phyloP scores from a whole-genome alignment of 1,140 invertebrate genomes.

The Philopotamus ludificatus region DNA sequence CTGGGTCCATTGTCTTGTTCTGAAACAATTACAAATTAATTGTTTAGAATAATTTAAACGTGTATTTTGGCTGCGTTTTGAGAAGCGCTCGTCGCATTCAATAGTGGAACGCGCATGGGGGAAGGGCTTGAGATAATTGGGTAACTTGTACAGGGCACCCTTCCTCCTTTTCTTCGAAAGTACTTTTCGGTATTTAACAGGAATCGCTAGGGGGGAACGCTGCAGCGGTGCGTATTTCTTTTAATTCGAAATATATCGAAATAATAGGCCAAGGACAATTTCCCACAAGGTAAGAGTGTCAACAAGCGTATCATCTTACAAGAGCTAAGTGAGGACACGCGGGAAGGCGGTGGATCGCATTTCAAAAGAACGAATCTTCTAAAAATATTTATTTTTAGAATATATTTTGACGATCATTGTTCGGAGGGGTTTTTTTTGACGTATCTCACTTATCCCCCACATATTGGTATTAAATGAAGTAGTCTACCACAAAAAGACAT shows the following conservation, averaged over 20 bases:
- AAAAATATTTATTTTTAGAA: neutral
- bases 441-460: neutral
- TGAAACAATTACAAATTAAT: no score
- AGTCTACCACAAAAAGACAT: neutral
- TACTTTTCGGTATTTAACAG: conserved; percentile 20
- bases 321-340: neutral
- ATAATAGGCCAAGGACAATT: no score
- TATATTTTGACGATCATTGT: no score
- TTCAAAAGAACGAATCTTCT: neutral
- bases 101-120: neutral
- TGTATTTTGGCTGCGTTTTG: no score
- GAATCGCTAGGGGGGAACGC: conserved; percentile 5
- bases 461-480: neutral
- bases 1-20: no score
- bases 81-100: neutral
- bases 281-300: neutral
- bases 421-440: no score
- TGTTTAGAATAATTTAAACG: no score
- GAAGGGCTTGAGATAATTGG: conserved; percentile 12
- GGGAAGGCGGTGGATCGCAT: neutral
- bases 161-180: conserved; percentile 1
- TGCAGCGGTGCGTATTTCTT: neutral
- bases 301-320: neutral
- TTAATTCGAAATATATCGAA: no score
- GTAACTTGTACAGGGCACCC: conserved; percentile 23